Conservation (phyloP, 2,888 invertebrate species). For the Stenodera caucasica region DNA sequence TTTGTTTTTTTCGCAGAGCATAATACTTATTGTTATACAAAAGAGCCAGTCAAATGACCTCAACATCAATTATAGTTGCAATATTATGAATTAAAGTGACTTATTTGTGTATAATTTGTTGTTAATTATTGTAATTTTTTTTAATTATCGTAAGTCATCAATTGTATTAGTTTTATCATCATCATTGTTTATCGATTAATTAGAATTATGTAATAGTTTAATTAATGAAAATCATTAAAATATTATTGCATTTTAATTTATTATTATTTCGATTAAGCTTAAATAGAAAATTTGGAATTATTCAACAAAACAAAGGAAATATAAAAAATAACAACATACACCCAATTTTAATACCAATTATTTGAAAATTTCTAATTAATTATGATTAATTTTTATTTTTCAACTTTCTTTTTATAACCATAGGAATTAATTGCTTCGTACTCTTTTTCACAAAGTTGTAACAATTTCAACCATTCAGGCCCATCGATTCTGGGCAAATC, state of each 20-base stretch:
- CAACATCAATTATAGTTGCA: background rate
- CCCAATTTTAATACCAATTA: slow-evolving; percentile 10
- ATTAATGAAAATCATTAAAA: no score
- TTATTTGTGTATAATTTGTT: no score
- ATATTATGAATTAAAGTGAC: background rate
- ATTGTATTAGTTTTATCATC: no score
- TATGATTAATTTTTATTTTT: slow-evolving; percentile 30
- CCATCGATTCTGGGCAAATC: slow-evolving; percentile 70
- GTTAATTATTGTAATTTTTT: no score
- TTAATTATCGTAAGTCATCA: background rate
- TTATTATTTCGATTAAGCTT: no score
- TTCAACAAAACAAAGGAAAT: background rate
- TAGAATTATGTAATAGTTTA: no score
- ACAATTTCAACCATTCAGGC: slow-evolving; percentile 71
- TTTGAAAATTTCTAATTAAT: slow-evolving; percentile 9
- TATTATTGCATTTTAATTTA: no score
- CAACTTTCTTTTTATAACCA: slow-evolving; percentile 67
- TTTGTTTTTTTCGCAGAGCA: slow-evolving; percentile 57
- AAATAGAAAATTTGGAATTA: background rate
- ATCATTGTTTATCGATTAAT: no score
- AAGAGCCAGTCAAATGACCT: slow-evolving; percentile 45
- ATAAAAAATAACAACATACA: background rate
- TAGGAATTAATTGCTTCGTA: slow-evolving; percentile 67
- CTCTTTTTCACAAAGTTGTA: slow-evolving; percentile 73
- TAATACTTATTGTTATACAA: slow-evolving; percentile 61